Conservation (phyloP, 2,888 invertebrate species). For the Acrocyrtus sp. region DNA sequence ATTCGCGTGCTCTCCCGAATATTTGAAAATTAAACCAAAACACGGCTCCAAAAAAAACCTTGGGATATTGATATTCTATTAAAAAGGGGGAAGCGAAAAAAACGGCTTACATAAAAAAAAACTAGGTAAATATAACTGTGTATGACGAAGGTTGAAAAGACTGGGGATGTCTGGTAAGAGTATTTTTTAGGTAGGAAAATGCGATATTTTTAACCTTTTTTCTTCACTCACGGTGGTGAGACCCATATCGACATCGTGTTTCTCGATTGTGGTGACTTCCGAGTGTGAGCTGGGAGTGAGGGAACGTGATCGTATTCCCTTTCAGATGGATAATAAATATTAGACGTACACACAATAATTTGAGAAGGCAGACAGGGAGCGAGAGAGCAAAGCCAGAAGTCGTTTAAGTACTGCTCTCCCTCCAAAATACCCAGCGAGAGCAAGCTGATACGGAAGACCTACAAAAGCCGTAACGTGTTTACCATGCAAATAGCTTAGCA, state of each 20-base stretch:
- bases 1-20: conserved; percentile 40
- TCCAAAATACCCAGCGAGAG: conserved; percentile 4
- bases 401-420: too few relatives aligned
- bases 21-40: conserved; percentile 49
- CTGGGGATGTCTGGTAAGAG: too few relatives aligned
- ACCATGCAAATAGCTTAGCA: conserved; percentile 44
- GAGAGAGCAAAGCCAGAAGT: too few relatives aligned
- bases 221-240: too few relatives aligned
- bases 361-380: background rate
- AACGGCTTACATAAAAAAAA: conserved; percentile 10
- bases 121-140: conserved; percentile 14
- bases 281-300: background rate
- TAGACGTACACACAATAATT: conserved; percentile 23
- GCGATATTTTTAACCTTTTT: conserved; percentile 20
- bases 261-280: background rate
- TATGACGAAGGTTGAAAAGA: too few relatives aligned
- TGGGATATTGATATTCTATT: conserved; percentile 38
- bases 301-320: conserved; percentile 38
- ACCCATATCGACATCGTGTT: background rate
- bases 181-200: background rate
- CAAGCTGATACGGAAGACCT: conserved; percentile 23
- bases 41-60: conserved; percentile 38
- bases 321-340: conserved; percentile 27
- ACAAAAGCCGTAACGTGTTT: conserved; percentile 41
- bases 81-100: conserved; percentile 8